Evolutionary conservation across 1,140 invertebrate species (phyloP).

Genomic region (Arctopsyche grandis): DNA sequence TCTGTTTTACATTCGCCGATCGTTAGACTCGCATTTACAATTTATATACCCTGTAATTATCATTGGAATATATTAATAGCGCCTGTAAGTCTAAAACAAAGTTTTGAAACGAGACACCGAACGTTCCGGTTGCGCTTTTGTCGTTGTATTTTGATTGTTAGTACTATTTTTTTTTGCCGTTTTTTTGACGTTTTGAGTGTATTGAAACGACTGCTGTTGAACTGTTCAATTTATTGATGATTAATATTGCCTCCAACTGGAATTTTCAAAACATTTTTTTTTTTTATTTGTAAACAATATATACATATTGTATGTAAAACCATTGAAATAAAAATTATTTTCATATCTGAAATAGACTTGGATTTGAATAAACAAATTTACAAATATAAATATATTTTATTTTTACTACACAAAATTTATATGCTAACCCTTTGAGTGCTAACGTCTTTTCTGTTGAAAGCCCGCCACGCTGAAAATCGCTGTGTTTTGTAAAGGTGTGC

Average conservation of each 20-base stretch:
- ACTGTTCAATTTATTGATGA: background rate
- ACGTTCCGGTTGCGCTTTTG: conserved; percentile 27
- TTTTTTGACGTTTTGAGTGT: conserved; percentile 14
- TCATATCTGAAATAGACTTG: conserved; percentile 47
- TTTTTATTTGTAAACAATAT: conserved; percentile 24
- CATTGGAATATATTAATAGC: no score
- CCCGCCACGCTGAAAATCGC: no score
- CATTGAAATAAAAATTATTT: conserved; percentile 45
- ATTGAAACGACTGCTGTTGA: background rate
- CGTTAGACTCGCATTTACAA: no score
- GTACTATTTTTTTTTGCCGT: background rate
- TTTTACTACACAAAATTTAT: background rate
- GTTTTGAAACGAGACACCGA: background rate
- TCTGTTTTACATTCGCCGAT: no score
- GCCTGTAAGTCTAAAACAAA: no score
- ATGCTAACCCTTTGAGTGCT: no score
- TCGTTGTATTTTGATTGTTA: conserved; percentile 16
- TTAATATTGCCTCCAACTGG: background rate
- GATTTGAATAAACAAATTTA: conserved; percentile 52
- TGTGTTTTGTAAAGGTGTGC: no score
- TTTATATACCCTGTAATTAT: no score
- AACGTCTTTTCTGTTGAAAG: no score
- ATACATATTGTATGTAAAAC: conserved; percentile 4
- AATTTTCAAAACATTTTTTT: conserved; percentile 6
- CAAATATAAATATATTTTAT: conserved; percentile 34